phyloP scores from a whole-genome alignment of 2,797 vertebrate genomes.

The Phalanger gymnotis region DNA sequence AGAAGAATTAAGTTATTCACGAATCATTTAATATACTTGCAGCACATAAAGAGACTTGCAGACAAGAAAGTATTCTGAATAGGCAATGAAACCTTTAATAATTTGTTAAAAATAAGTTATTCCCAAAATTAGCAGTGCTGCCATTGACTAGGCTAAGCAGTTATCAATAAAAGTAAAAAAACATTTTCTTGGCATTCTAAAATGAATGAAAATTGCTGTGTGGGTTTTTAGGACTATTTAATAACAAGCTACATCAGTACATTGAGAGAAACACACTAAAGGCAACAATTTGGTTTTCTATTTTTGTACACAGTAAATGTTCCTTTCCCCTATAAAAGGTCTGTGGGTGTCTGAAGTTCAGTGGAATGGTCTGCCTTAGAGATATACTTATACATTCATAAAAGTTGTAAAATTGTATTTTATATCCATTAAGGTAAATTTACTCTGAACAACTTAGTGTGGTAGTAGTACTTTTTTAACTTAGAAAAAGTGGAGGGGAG shows the following conservation, averaged over 20 bases:
- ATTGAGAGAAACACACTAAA: slow-evolving; percentile 50
- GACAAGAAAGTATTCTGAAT: slow-evolving; percentile 49
- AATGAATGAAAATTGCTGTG: slow-evolving; percentile 57
- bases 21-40: slow-evolving; percentile 39
- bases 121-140: slow-evolving; percentile 34
- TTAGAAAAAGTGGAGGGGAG: background rate
- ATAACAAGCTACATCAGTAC: slow-evolving; percentile 61
- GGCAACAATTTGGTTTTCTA: slow-evolving; percentile 73
- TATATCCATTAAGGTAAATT: slow-evolving; percentile 19
- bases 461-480: slow-evolving; percentile 10
- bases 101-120: slow-evolving; percentile 22
- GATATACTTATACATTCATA: slow-evolving; percentile 19
- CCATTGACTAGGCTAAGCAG: slow-evolving; percentile 35
- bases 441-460: slow-evolving; percentile 25
- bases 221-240: slow-evolving; percentile 53
- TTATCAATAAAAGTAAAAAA: slow-evolving; percentile 69
- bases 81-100: slow-evolving; percentile 61
- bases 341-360: slow-evolving; percentile 62
- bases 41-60: slow-evolving; percentile 18
- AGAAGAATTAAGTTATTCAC: slow-evolving; percentile 64
- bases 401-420: slow-evolving; percentile 42
- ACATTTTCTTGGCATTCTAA: slow-evolving; percentile 58
- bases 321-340: slow-evolving; percentile 74
- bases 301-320: slow-evolving; percentile 77
- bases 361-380: slow-evolving; percentile 20